Base-by-base conservation (phyloP, 2,888 invertebrate genomes). In the Hetaerina titia region DNA sequence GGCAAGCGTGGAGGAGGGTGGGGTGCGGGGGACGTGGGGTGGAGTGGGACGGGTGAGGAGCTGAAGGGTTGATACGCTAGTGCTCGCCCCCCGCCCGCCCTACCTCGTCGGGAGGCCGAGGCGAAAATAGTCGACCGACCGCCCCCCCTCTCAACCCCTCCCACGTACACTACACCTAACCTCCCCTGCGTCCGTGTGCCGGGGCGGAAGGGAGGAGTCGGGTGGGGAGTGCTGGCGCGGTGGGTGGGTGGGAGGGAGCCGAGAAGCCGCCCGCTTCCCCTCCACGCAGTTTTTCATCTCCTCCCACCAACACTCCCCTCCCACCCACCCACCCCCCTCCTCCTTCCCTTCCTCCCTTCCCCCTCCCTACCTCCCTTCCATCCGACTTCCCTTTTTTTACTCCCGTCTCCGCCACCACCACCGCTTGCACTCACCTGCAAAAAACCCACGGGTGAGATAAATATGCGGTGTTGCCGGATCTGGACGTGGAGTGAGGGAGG, bases 401-500 rank as follows among this genome's bases (percentile, higher is more conserved):
- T 57, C 22, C 88, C 45, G 22, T 64, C 22, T 56, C 5, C 92
- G 56, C 92, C 69, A 60, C 45, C 64, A 31, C 57, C 89, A 58
- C 88, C n/a, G 89, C 92, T 69, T 92, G 92, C 92, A 92, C 56
- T 92, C 92, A 92, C 92, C 92, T 92, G 92, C 92, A 92, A 92
- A 92, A 92, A 92, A 92, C 92, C 92, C 69, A 92, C 92, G 92
- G 92, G 69, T 92, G 92, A 92, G 92, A 92, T 92, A 92, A 92
- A 92, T 92, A 92, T 92, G 92, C 92, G 92, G 64, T 74, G 92
- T 92, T 92, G 92, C 92, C 92, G n/a, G 19, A 57, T 56, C 69
- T 19, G 2, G 64, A 31, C 31, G 90, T n/a, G n/a, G 69, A 69
- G 74, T 25, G 25, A 9, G n/a, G 74, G 8, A 25, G n/a, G 74